These are phyloP conservation scores for Zele albiditarsus DNA, from an alignment of 2,888 invertebrate species.

Conservation along the genomic window DNA sequence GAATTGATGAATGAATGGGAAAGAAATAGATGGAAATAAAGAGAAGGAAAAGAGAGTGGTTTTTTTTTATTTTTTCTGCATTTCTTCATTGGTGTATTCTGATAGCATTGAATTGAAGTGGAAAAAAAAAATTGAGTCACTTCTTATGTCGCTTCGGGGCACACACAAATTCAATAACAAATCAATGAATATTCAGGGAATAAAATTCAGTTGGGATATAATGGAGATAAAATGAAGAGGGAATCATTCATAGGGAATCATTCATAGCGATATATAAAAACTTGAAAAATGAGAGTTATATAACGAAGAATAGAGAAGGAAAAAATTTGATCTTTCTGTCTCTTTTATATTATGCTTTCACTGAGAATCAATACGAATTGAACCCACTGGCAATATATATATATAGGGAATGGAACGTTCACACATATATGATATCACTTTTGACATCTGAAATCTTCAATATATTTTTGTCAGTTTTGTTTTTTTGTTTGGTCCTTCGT, in stretches of 20 bases:
- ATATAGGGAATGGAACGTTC: not conserved
- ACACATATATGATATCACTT: not conserved
- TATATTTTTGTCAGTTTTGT: not conserved
- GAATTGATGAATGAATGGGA: not conserved
- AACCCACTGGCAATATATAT: not conserved
- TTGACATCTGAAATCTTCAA: not conserved
- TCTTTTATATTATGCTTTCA: not conserved
- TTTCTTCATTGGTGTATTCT: not conserved
- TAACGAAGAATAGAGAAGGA: not conserved
- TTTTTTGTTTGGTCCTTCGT: not conserved
- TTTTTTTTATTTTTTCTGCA: not conserved
- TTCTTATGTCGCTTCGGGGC: constrained; percentile 1
- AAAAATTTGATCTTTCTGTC: not conserved
- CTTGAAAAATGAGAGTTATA: not conserved
- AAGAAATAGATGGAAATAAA: not conserved
- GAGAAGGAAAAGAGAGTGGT: not conserved
- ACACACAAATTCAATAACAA: constrained; percentile 37
- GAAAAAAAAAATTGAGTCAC: constrained; percentile 4
- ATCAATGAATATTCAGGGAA: constrained; percentile 40
- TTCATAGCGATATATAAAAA: not conserved
- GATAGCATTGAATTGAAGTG: not conserved
- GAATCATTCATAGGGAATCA: not conserved
- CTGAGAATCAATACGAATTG: not conserved
- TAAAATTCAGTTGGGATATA: constrained; percentile 39
- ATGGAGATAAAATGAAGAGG: constrained; percentile 6